phyloP scores from a whole-genome alignment of 2,113 vertebrate species.

The Rhea americana region DNA sequence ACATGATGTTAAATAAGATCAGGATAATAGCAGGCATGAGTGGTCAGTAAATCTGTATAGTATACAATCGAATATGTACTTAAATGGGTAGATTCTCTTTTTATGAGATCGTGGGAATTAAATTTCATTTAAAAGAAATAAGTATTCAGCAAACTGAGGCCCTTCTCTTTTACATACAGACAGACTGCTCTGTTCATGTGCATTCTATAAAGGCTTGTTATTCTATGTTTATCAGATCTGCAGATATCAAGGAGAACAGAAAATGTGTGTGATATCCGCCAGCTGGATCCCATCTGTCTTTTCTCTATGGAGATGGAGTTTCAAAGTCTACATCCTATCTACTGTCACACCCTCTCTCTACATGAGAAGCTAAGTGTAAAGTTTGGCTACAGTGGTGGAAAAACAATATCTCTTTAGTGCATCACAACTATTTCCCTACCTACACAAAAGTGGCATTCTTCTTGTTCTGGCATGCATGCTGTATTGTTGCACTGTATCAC shows the following conservation, averaged over 20 bases:
- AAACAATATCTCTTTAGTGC: constrained; percentile 50
- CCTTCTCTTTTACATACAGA: constrained; percentile 61
- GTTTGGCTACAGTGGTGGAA: constrained; percentile 67
- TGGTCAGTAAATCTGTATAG: constrained; percentile 1
- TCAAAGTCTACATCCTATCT: constrained; percentile 68
- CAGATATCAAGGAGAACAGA: constrained; percentile 38
- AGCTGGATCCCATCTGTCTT: constrained; percentile 71
- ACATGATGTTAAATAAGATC: neutral
- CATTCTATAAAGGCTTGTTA: constrained; percentile 58
- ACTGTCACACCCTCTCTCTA: constrained; percentile 49
- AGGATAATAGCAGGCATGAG: constrained; percentile 22
- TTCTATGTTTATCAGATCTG: constrained; percentile 70
- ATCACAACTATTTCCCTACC: constrained; percentile 58
- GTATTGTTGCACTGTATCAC: constrained; percentile 24
- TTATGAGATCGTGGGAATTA: constrained; percentile 54
- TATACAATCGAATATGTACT: constrained; percentile 8
- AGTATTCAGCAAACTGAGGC: constrained; percentile 50
- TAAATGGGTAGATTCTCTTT: constrained; percentile 13
- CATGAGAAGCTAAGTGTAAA: constrained; percentile 60
- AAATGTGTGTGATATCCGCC: constrained; percentile 67
- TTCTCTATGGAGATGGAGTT: constrained; percentile 53
- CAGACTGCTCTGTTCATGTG: constrained; percentile 56
- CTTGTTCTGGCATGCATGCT: constrained; percentile 47
- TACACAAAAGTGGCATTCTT: constrained; percentile 65
- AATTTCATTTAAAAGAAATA: constrained; percentile 48